Conservation (phyloP, 2,797 vertebrate genomes). For the Pogoniulus pusillus region DNA sequence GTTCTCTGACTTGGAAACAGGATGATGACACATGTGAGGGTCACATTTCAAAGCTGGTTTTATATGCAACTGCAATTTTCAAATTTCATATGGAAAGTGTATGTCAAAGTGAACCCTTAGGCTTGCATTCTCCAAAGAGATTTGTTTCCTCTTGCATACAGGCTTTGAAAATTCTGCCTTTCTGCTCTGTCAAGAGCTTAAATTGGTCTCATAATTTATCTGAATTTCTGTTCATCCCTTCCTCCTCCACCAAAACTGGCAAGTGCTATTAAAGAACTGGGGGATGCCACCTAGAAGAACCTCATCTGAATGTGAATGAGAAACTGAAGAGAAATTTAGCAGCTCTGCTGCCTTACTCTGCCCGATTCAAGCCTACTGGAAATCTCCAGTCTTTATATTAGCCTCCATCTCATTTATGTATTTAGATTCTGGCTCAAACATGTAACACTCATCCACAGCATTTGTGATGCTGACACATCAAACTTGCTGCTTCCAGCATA, state of each 20-base stretch:
- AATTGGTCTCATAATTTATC: not conserved
- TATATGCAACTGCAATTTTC: not conserved
- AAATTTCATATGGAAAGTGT: not conserved
- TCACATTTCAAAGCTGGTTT: not conserved
- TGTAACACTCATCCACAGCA: not conserved
- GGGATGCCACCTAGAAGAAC: not conserved
- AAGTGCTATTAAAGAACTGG: not conserved
- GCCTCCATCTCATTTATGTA: not conserved
- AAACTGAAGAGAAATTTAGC: conserved; percentile 6
- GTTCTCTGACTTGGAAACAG: not conserved
- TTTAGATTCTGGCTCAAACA: not conserved
- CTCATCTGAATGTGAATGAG: not conserved
- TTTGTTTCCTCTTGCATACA: not conserved
- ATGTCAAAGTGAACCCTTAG: not conserved
- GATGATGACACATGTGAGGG: not conserved
- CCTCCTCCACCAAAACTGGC: not conserved
- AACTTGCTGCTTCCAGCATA: not conserved
- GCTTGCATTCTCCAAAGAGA: not conserved
- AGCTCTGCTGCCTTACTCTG: not conserved
- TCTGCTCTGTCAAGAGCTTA: not conserved
- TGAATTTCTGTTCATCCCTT: not conserved
- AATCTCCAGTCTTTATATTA: not conserved
- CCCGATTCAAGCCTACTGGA: not conserved
- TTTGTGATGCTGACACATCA: not conserved
- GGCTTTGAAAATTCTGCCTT: not conserved